These are phyloP conservation scores for Eulacestoma nigropectus DNA, from an alignment of 2,113 vertebrate genomes.

Conservation along the genomic window DNA sequence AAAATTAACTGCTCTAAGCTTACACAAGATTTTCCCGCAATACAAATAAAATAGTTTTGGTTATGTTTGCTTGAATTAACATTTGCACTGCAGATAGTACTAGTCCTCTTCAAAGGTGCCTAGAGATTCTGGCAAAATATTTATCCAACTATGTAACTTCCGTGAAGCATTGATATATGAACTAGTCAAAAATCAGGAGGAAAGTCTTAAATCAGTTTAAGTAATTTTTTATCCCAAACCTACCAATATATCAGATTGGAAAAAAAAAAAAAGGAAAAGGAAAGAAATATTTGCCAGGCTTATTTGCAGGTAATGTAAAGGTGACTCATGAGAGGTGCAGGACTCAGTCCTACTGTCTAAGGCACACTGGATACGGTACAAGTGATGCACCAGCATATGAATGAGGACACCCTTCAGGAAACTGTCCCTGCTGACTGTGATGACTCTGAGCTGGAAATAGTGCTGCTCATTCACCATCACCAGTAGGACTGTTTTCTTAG, in stretches of 20 bases:
- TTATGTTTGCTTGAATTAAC: background rate
- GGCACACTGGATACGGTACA: background rate
- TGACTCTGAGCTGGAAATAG: background rate
- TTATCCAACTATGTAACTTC: background rate
- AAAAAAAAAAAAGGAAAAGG: accelerated
- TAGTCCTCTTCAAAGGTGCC: background rate
- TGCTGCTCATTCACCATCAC: background rate
- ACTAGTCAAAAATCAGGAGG: background rate
- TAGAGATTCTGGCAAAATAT: background rate
- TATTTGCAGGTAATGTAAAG: background rate
- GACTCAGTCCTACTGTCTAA: background rate
- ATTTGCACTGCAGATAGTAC: background rate
- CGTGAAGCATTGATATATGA: background rate
- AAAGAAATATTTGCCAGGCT: background rate
- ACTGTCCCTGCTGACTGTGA: background rate
- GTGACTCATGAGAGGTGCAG: background rate
- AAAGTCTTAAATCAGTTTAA: background rate
- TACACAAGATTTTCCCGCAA: background rate
- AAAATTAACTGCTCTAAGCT: background rate
- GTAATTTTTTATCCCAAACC: background rate
- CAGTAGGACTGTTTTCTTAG: background rate
- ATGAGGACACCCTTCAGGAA: background rate
- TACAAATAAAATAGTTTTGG: background rate
- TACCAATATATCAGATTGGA: background rate
- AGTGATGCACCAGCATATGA: background rate